These are phyloP conservation scores for Trichogramma pretiosum DNA, from an alignment of 1,140 invertebrate genomes.

Conservation along the genomic window DNA sequence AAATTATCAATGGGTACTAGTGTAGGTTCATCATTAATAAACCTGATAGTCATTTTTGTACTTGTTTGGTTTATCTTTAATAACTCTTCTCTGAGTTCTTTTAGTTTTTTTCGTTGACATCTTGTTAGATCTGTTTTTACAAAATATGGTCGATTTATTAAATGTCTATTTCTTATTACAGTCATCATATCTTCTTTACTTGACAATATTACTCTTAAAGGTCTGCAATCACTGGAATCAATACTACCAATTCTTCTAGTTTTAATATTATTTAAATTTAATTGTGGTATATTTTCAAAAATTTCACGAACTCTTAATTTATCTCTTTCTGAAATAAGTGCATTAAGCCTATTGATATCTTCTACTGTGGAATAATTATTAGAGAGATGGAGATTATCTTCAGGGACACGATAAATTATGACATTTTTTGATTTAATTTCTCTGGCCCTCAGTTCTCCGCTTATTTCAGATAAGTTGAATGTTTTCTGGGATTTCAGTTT, in stretches of 20 bases:
- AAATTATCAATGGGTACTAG: slow-evolving; percentile 4
- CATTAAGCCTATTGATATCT: slow-evolving; percentile 14
- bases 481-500: not conserved
- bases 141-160: slow-evolving; percentile 1
- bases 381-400: slow-evolving; percentile 13
- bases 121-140: slow-evolving; percentile 14
- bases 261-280: slow-evolving; percentile 5
- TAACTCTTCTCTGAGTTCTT: slow-evolving; percentile 6
- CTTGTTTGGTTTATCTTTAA: not conserved
- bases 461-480: slow-evolving; percentile 1
- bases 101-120: slow-evolving; percentile 6
- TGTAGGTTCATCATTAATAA: slow-evolving; percentile 9
- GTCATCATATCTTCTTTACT: slow-evolving; percentile 2
- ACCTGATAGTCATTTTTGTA: slow-evolving; percentile 10
- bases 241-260: slow-evolving; percentile 8
- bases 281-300: slow-evolving; percentile 1
- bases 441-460: slow-evolving; percentile 2
- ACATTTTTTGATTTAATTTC: slow-evolving; percentile 11
- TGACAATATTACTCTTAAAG: slow-evolving; percentile 8
- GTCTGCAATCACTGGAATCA: not conserved
- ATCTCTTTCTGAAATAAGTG: slow-evolving; percentile 4
- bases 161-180: slow-evolving; percentile 6
- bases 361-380: slow-evolving; percentile 13
- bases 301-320: slow-evolving; percentile 8
- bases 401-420: slow-evolving; percentile 10